Conservation (phyloP, 2,888 invertebrate species). For the Acanthopleura granulata region DNA sequence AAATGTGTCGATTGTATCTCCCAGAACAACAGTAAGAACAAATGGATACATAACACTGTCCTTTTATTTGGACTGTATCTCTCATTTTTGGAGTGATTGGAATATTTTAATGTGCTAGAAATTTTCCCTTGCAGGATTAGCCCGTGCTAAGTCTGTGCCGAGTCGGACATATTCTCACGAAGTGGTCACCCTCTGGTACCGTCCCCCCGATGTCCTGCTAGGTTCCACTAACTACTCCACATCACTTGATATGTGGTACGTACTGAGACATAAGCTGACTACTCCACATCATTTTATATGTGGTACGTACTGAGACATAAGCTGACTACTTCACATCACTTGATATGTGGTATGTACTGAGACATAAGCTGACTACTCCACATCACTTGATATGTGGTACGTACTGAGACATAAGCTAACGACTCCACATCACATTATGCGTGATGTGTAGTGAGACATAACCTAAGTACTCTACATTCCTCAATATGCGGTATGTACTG, state of each 20-base stretch:
- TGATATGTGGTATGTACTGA: slow-evolving; percentile 75
- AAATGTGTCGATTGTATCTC: too few species aligned
- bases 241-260: slow-evolving; percentile 78
- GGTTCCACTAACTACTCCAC: slow-evolving; percentile 87
- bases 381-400: slow-evolving; percentile 74
- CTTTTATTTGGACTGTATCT: too few species aligned
- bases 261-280: slow-evolving; percentile 72
- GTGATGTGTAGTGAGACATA: background rate
- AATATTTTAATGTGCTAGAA: too few species aligned
- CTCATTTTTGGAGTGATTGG: too few species aligned
- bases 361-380: slow-evolving; percentile 73
- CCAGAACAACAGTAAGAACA: too few species aligned
- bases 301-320: slow-evolving; percentile 71
- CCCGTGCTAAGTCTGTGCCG: slow-evolving; percentile 98
- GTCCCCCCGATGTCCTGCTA: slow-evolving; percentile 97
- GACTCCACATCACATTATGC: background rate
- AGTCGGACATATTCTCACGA: slow-evolving; percentile 99
- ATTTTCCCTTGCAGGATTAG: slow-evolving; percentile 77
- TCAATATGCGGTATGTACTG: background rate
- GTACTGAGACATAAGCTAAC: background rate
- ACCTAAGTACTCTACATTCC: background rate
- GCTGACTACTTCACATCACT: slow-evolving; percentile 78
- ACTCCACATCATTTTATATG: slow-evolving; percentile 78
- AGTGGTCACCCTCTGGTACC: slow-evolving; percentile 97
- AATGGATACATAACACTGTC: too few species aligned